Conservation (phyloP, 2,888 invertebrate species). For the Keiferia lycopersicella region DNA sequence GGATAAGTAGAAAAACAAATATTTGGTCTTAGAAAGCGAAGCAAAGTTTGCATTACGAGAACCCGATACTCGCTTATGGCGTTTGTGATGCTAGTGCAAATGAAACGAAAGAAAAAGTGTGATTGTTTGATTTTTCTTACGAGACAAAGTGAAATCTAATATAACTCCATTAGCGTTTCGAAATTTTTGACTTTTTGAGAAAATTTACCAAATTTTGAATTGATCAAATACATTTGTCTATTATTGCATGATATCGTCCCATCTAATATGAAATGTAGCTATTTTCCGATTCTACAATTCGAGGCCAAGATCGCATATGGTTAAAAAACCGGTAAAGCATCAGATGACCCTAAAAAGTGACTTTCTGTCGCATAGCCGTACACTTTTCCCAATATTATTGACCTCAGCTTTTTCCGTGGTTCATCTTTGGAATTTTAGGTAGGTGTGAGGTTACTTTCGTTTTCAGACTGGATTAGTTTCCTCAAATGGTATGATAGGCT, state of each 20-base stretch:
- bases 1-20: conserved; percentile 80
- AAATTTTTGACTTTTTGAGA: background rate
- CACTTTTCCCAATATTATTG: conserved; percentile 24
- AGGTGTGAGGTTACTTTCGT: background rate
- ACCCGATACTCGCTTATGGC: conserved; percentile 54
- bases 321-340: conserved; percentile 64
- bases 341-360: conserved; percentile 46
- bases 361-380: conserved; percentile 55
- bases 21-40: conserved; percentile 79
- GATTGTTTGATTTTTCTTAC: conserved; percentile 75
- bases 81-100: conserved; percentile 67
- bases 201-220: conserved; percentile 29
- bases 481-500: background rate
- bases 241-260: conserved; percentile 62
- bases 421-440: background rate
- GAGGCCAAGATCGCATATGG: conserved; percentile 54
- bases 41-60: conserved; percentile 72
- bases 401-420: conserved; percentile 19
- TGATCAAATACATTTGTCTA: conserved; percentile 50
- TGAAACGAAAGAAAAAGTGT: conserved; percentile 79
- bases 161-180: conserved; percentile 13
- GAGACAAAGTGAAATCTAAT: conserved; percentile 48
- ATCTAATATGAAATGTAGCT: conserved; percentile 65
- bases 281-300: conserved; percentile 63
- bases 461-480: background rate